These are phyloP conservation scores for Eledona agricola DNA, from an alignment of 2,888 invertebrate genomes.

Conservation along the genomic window DNA sequence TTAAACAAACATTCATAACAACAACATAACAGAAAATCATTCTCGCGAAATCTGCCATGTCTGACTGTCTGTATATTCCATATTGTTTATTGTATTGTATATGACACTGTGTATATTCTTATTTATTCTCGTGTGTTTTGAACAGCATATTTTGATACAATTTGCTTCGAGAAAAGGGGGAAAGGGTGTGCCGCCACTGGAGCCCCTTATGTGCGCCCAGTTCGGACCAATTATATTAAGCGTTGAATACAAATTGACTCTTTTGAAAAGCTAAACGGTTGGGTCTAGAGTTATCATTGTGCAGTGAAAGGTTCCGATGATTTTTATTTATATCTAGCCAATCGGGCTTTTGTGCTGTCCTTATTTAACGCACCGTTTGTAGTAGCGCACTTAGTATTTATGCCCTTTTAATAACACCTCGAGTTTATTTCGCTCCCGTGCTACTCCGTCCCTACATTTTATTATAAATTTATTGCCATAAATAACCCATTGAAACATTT, in stretches of 20 bases:
- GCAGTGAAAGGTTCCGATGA: conserved; percentile 44
- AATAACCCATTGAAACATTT: conserved; percentile 16
- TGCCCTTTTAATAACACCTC: conserved; percentile 41
- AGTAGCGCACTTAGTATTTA: conserved; percentile 42
- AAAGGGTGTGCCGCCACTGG: conserved; percentile 26
- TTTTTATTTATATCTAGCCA: conserved; percentile 47
- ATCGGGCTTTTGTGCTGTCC: conserved; percentile 42
- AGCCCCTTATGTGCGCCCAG: conserved; percentile 38
- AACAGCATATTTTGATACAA: no score
- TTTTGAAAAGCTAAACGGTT: conserved; percentile 61
- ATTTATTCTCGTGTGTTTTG: no score
- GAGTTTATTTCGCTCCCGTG: conserved; percentile 29
- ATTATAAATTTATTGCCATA: conserved; percentile 34
- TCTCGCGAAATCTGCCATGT: no score
- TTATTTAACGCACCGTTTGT: conserved; percentile 36
- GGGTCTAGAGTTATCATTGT: conserved; percentile 54
- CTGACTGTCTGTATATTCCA: no score
- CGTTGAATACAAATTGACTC: conserved; percentile 60
- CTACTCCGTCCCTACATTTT: conserved; percentile 30
- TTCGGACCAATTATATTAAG: conserved; percentile 48
- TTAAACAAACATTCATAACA: no score
- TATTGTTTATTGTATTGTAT: no score
- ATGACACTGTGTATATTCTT: no score
- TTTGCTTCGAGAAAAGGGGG: background rate
- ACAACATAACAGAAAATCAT: no score